phyloP scores from a whole-genome alignment of 35 echinoderm and acorn worm genomes.

The Apostichopus parvimensis region DNA sequence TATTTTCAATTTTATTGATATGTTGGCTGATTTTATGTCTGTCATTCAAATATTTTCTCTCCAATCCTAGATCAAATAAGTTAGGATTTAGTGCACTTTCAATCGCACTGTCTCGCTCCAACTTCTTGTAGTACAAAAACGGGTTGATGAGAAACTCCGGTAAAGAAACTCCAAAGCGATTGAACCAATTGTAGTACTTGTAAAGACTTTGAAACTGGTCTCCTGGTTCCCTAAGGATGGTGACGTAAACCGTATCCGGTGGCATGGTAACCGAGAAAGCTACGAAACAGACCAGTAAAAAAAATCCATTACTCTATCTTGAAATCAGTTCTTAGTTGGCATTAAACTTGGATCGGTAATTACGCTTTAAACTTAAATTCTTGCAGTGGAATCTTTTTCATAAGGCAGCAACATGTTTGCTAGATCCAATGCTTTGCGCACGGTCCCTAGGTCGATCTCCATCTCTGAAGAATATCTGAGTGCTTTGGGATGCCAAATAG shows the following conservation, averaged over 20 bases:
- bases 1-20: slow-evolving; percentile 3
- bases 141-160: slow-evolving; percentile 34
- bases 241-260: slow-evolving; percentile 37
- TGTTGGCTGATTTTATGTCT: background rate
- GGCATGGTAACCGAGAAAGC: slow-evolving; percentile 42
- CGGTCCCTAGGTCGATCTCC: too few species aligned
- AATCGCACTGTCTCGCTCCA: background rate
- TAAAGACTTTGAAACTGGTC: slow-evolving; percentile 57
- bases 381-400: too few species aligned
- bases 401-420: too few species aligned
- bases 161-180: background rate
- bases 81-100: slow-evolving; percentile 51
- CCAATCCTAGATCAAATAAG: slow-evolving; percentile 54
- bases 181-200: slow-evolving; percentile 50
- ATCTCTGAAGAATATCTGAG: too few species aligned
- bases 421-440: too few species aligned
- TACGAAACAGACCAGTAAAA: background rate
- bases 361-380: too few species aligned
- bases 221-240: slow-evolving; percentile 46
- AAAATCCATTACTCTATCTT: background rate
- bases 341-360: too few species aligned
- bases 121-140: slow-evolving; percentile 46
- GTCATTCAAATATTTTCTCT: slow-evolving; percentile 10
- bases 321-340: too few species aligned
- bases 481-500: too few species aligned